Percentiles rank a stretch among this genome's conserved stretches.
These are phyloP conservation scores for Papilio dardanus DNA, from an alignment of 1,140 invertebrate species.

Conservation along the genomic window DNA sequence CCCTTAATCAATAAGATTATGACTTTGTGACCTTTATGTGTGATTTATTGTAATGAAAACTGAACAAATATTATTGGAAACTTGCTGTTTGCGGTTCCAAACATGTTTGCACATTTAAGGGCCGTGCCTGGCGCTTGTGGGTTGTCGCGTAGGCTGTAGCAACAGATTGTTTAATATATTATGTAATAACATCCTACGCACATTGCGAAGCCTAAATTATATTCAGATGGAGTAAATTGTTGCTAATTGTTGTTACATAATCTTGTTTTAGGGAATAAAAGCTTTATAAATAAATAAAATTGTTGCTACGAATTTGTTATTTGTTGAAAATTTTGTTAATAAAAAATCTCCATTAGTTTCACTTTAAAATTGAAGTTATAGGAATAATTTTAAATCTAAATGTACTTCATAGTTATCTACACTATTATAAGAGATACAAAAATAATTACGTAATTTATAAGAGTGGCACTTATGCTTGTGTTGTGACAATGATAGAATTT, in stretches of 20 bases:
- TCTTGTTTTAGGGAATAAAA: too few relatives aligned
- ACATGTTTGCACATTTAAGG: background rate
- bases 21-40: too few relatives aligned
- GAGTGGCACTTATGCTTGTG: background rate
- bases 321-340: background rate
- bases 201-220: slow-evolving; percentile 8
- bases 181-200: slow-evolving; percentile 18
- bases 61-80: background rate
- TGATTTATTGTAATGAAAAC: background rate
- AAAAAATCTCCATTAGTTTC: background rate
- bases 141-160: background rate
- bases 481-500: background rate
- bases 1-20: too few relatives aligned
- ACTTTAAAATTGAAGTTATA: background rate
- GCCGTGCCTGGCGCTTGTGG: background rate
- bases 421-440: background rate
- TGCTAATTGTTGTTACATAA: too few relatives aligned
- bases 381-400: background rate
- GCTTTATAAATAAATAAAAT: too few relatives aligned
- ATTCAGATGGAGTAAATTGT: slow-evolving; percentile 10
- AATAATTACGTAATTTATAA: background rate
- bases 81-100: background rate
- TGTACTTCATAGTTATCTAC: background rate
- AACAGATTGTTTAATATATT: background rate
- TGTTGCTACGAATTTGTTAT: background rate